Base-by-base conservation (phyloP, 2,113 vertebrate genomes). In the Coptodon bakossiorum region DNA sequence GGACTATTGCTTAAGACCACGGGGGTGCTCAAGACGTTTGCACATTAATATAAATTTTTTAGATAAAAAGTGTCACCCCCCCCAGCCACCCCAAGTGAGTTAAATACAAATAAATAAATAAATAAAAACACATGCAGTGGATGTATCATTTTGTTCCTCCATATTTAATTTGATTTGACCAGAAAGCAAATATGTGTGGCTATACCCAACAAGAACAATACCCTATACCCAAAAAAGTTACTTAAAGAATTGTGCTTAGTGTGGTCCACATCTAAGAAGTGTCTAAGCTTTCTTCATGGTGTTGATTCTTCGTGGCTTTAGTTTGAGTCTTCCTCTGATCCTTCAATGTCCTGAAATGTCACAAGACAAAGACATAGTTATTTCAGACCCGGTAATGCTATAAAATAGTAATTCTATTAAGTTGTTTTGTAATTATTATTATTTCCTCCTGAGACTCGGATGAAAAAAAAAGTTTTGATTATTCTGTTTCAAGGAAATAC, bases 251-350 rank as follows among this genome's bases (percentile, higher is more conserved):
- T 13, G 5, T 43, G 5, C 36, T 50, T 59, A 29, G 22, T 43
- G 78, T 8, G 31, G 14, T 63, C 36, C 82, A 85, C 53, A 22
- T 88, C 86, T 91, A 86, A 86, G 81, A 85, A 31, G 38, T 40
- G 50, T 45, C 81, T 53, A 38, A 85, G 54, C 12, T 34, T 83
- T 50, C 24, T 24, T 56, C 56, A 40, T 71, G 50, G 4, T 48
- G 76, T 34, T 54, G 78, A 86, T 80, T 63, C 56, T 31, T 45
- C 54, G 88, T 48, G 1, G 27, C 19, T 88, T 93, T 81, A 96
- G 88, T 80, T 92, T 57, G 85, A 96, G 83, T 95, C 93, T 22
- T 95, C 95, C 45, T 96, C 95, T 3, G 95, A 96, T 89, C 89
- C 91, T 12, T 85, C 94, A 1, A 91, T 94, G 84, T 96, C 95